phyloP scores from a whole-genome alignment of 2,113 vertebrate genomes.

The Uropsilus gracilis region DNA sequence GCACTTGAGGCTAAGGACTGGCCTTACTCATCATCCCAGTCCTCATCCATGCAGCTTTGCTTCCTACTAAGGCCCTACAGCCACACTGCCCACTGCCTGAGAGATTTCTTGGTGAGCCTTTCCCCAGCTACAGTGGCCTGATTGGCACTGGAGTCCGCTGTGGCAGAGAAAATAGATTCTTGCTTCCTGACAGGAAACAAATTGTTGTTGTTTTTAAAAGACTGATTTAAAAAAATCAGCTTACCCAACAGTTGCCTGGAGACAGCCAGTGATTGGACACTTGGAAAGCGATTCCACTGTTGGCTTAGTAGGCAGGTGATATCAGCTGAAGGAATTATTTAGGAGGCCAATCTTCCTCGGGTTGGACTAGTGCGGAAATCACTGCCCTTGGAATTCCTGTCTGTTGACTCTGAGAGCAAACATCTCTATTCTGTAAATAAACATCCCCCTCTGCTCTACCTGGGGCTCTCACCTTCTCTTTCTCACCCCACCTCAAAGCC shows the following conservation, averaged over 20 bases:
- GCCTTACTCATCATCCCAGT: background rate
- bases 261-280: constrained; percentile 66
- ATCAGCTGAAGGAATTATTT: constrained; percentile 49
- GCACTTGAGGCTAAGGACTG: background rate
- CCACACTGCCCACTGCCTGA: background rate
- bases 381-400: background rate
- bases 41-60: background rate
- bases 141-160: constrained; percentile 50
- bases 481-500: background rate
- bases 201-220: constrained; percentile 33
- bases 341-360: background rate
- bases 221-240: constrained; percentile 73
- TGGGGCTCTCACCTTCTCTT: background rate
- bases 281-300: background rate
- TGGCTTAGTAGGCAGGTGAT: constrained; percentile 42
- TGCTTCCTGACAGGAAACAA: constrained; percentile 66
- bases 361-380: background rate
- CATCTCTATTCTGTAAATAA: constrained; percentile 25
- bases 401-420: background rate
- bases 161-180: constrained; percentile 71
- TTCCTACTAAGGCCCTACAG: too few relatives aligned
- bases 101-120: background rate
- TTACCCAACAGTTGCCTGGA: constrained; percentile 58
- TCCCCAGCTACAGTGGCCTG: constrained; percentile 25
- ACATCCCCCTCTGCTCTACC: background rate